phyloP scores from a whole-genome alignment of 2,797 vertebrate species.

The Rhinella marina region DNA sequence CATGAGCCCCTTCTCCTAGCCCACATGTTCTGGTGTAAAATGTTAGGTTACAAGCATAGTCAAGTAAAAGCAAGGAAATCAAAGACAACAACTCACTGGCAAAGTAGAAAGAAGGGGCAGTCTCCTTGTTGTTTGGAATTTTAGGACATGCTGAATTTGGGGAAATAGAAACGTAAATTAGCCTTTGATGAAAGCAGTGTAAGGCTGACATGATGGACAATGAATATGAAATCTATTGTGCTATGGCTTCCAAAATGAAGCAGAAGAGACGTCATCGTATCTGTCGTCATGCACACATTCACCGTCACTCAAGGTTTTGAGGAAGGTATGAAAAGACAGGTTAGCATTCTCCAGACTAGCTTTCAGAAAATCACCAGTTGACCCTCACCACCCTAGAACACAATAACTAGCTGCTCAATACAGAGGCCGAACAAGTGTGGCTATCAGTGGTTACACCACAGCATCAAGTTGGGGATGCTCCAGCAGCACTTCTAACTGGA shows the following conservation, averaged over 20 bases:
- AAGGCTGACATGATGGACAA: constrained; percentile 47
- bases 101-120: constrained; percentile 87
- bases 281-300: not conserved
- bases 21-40: not conserved
- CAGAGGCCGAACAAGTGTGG: not conserved
- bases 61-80: constrained; percentile 71
- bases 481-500: not conserved
- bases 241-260: not conserved
- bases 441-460: not conserved
- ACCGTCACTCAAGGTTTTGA: not conserved
- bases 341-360: not conserved
- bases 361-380: not conserved
- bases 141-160: constrained; percentile 86
- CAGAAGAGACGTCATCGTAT: not conserved
- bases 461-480: not conserved
- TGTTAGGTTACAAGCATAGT: constrained; percentile 23
- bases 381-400: not conserved
- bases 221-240: constrained; percentile 19
- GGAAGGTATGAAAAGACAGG: not conserved
- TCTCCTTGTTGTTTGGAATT: constrained; percentile 86
- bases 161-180: constrained; percentile 84
- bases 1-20: not conserved
- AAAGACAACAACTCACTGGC: constrained; percentile 82
- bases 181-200: constrained; percentile 69
- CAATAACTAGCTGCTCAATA: not conserved